These are phyloP conservation scores for Phenganax stokvisi DNA, from an alignment of 92 coral and sea anemone species.

Conservation along the genomic window DNA sequence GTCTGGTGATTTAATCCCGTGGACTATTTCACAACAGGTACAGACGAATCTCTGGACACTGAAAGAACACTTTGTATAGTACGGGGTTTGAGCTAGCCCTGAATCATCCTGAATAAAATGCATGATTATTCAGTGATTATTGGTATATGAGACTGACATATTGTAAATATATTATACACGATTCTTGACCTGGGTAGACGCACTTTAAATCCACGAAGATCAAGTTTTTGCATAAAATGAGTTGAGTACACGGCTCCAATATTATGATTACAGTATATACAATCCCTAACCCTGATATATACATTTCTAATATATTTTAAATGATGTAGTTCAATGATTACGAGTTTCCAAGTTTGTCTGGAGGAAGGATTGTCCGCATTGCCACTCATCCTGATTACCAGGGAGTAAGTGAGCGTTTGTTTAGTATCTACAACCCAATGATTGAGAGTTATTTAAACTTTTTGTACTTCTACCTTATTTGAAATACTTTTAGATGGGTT, in stretches of 20 bases:
- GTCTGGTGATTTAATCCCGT: conserved; percentile 91
- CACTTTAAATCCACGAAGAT: neutral
- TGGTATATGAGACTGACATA: no score
- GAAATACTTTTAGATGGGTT: conserved; percentile 67
- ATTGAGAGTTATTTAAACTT: neutral
- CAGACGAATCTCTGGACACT: no score
- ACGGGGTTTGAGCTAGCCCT: no score
- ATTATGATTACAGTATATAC: no score
- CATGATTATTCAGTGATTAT: no score
- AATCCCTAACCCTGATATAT: no score
- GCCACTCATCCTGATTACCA: conserved; percentile 97
- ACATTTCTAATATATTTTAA: neutral
- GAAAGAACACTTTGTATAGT: no score
- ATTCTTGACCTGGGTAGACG: neutral
- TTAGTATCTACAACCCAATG: neutral
- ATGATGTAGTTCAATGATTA: conserved; percentile 75
- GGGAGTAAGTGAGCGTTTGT: conserved; percentile 59
- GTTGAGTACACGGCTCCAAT: no score
- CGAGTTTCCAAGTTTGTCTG: conserved; percentile 92
- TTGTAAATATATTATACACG: neutral
- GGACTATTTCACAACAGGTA: conserved; percentile 98
- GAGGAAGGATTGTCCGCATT: conserved; percentile 85
- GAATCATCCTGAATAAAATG: no score
- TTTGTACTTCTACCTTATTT: neutral
- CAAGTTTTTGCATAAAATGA: neutral